Percentiles rank a stretch among this genome's conserved stretches.
Evolutionary conservation across 2,113 vertebrate genomes (phyloP).

Genomic region (Corythaeola cristata): DNA sequence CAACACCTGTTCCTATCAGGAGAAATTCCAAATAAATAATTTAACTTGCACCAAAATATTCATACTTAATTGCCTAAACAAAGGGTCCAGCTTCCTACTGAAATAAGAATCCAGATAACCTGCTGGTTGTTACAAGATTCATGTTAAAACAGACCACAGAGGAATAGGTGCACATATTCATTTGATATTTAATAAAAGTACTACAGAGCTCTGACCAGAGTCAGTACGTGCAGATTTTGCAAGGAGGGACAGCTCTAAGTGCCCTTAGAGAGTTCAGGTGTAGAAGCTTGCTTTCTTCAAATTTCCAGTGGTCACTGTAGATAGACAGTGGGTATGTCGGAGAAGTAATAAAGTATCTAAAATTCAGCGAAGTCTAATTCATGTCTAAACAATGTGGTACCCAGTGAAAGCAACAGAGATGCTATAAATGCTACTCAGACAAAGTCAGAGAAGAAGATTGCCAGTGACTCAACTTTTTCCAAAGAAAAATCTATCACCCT

Average conservation of each 20-base stretch:
- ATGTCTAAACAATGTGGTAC: background rate
- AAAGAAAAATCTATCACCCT: background rate
- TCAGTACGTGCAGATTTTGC: background rate
- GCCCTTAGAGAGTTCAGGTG: background rate
- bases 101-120: background rate
- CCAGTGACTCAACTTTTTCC: background rate
- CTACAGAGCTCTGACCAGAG: background rate
- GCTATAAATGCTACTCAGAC: background rate
- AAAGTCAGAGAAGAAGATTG: background rate
- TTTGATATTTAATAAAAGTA: background rate
- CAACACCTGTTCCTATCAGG: background rate
- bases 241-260: background rate
- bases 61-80: background rate
- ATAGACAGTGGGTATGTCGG: background rate
- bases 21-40: background rate
- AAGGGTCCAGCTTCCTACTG: background rate
- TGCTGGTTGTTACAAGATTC: background rate
- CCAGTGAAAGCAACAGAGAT: background rate
- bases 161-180: background rate
- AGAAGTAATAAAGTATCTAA: background rate
- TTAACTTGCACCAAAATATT: background rate
- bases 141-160: background rate
- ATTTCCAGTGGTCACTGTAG: background rate
- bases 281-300: background rate
- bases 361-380: background rate